Conservation (phyloP, 2,113 vertebrate genomes). For the Odocoileus hemionus region DNA sequence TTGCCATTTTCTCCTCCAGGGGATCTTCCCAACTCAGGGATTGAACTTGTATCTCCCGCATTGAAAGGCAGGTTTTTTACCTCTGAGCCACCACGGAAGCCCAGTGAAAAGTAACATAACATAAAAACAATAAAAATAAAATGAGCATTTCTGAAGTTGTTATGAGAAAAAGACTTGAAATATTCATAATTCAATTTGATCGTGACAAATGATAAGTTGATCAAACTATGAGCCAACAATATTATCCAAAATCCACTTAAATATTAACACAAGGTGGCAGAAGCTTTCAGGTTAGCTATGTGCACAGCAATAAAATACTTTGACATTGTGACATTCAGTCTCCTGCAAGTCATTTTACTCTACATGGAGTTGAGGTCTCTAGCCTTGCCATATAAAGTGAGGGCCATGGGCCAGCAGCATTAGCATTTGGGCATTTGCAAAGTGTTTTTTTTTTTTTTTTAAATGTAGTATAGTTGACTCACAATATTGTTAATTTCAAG, state of each 20-base stretch:
- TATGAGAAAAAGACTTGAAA: neutral
- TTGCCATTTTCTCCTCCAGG: neutral
- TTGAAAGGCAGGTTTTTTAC: neutral
- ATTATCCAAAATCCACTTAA: neutral
- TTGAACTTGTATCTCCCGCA: neutral
- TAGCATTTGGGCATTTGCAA: neutral
- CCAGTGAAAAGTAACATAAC: neutral
- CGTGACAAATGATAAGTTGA: neutral
- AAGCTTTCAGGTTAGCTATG: neutral
- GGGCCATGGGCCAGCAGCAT: neutral
- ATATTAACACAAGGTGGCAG: neutral
- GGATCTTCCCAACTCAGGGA: neutral
- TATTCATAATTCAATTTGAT: neutral
- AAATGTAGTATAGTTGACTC: neutral
- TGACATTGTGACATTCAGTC: neutral
- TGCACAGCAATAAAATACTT: neutral
- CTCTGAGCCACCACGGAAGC: neutral
- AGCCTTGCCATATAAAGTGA: neutral
- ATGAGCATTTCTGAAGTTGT: neutral
- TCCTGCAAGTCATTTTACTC: neutral
- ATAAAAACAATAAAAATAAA: conserved; percentile 2
- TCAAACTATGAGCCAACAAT: neutral
- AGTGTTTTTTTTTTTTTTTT: neutral
- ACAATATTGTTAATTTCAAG: neutral
- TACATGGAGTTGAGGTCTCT: neutral